A percentile compares a stretch with the other conserved stretches of the same genome.
Evolutionary conservation across 2,113 vertebrate genomes (phyloP).

Genomic region (Chloebia gouldiae): DNA sequence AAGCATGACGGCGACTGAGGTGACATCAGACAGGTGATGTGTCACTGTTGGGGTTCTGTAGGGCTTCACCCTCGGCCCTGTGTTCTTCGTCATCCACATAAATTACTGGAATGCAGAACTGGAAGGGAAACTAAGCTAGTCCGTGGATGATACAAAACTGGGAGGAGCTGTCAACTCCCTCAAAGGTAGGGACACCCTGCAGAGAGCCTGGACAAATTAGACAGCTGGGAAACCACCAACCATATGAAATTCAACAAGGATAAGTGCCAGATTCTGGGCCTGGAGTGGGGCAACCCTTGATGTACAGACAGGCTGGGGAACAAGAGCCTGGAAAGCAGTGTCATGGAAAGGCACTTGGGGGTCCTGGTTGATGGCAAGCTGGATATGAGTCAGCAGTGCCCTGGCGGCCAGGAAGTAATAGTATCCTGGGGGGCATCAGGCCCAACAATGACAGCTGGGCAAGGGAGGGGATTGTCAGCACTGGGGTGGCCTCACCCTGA

Average conservation of each 20-base stretch:
- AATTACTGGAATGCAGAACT: background rate
- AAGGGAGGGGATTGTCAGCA: background rate
- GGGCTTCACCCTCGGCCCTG: background rate
- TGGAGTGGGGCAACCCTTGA: background rate
- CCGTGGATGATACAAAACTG: background rate
- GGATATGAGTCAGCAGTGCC: background rate
- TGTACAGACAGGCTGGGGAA: background rate
- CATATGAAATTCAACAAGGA: background rate
- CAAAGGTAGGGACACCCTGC: background rate
- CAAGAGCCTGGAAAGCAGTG: background rate
- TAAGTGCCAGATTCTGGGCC: accelerated
- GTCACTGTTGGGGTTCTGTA: background rate
- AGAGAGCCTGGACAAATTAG: background rate
- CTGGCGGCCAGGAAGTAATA: too few species aligned
- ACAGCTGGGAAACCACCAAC: background rate
- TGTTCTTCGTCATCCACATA: background rate
- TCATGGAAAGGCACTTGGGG: background rate
- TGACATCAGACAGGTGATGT: background rate
- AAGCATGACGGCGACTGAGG: background rate
- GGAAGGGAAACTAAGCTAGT: background rate
- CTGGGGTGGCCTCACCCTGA: background rate
- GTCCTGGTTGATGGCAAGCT: background rate
- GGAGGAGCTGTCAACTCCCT: background rate
- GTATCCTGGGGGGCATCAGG: too few species aligned
- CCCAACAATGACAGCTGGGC: accelerated